These are phyloP conservation scores for Euwallacea fornicatus DNA, from an alignment of 1,140 invertebrate species.

Conservation along the genomic window DNA sequence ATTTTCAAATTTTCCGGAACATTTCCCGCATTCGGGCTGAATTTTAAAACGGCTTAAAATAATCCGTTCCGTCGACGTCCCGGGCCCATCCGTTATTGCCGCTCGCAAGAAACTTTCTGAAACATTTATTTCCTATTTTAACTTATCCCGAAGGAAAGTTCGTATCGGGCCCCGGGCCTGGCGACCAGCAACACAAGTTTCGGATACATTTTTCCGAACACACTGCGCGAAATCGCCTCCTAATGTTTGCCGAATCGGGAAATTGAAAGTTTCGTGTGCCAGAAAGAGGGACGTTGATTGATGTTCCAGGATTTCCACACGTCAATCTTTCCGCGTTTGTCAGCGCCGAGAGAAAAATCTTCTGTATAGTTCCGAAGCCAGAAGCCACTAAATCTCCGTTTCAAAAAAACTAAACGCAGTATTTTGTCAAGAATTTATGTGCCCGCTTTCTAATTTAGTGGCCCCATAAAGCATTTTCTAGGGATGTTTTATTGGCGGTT, in stretches of 20 bases:
- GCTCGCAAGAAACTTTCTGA: slow-evolving; percentile 28
- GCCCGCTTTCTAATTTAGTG: slow-evolving; percentile 5
- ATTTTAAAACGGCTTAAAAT: slow-evolving; percentile 35
- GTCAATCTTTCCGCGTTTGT: too few relatives aligned
- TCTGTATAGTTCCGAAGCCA: too few relatives aligned
- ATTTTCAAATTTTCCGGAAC: slow-evolving; percentile 25
- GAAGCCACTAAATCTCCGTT: not conserved
- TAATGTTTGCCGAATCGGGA: slow-evolving; percentile 49
- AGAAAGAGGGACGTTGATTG: slow-evolving; percentile 50
- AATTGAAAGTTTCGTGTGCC: slow-evolving; percentile 52
- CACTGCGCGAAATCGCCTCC: slow-evolving; percentile 44
- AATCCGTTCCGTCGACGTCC: slow-evolving; percentile 24
- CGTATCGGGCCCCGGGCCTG: slow-evolving; percentile 3
- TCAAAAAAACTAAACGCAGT: not conserved
- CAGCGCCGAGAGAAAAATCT: too few relatives aligned
- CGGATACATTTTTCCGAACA: slow-evolving; percentile 7
- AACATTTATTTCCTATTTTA: slow-evolving; percentile 39
- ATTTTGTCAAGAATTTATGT: slow-evolving; percentile 15
- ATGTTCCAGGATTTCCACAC: slow-evolving; percentile 34
- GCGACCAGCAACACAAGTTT: not conserved
- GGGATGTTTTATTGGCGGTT: not conserved
- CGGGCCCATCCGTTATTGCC: slow-evolving; percentile 16
- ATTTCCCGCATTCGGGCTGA: slow-evolving; percentile 24
- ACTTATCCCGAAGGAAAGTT: slow-evolving; percentile 38
- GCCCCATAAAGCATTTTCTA: slow-evolving; percentile 10